Percentiles rank a stretch among this genome's conserved stretches.
Conservation (phyloP, 2,888 invertebrate species). For the Amaurobius ferox region DNA sequence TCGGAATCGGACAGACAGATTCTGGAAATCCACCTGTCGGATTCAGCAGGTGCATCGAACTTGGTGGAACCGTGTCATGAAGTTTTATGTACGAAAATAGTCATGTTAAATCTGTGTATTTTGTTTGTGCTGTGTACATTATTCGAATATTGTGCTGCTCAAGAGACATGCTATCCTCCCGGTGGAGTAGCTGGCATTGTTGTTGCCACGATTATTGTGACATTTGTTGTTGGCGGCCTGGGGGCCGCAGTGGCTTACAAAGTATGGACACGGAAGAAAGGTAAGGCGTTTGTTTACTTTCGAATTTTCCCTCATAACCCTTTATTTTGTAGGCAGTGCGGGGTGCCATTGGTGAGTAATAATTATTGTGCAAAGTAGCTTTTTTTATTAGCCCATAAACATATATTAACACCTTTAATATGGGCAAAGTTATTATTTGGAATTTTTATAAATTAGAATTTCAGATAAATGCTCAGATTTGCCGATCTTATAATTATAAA, state of each 20-base stretch:
- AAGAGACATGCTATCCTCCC: conserved; percentile 81
- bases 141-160: conserved; percentile 15
- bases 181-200: conserved; percentile 85
- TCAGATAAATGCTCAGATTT: no score
- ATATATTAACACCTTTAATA: no score
- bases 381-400: no score
- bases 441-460: no score
- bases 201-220: conserved; percentile 84
- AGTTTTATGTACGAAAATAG: neutral
- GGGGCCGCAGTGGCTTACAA: conserved; percentile 29
- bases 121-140: neutral
- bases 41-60: conserved; percentile 39
- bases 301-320: neutral
- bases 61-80: neutral
- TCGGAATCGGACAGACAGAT: no score
- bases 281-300: conserved; percentile 20
- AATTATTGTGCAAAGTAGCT: no score
- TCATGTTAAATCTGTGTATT: neutral
- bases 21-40: conserved; percentile 17
- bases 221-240: conserved; percentile 80
- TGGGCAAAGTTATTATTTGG: no score
- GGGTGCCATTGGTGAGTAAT: no score
- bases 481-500: no score
- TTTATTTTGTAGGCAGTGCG: no score
- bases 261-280: conserved; percentile 62